Base-by-base conservation (phyloP, 2,888 invertebrate genomes). In the Aleiodes leptofemur region DNA sequence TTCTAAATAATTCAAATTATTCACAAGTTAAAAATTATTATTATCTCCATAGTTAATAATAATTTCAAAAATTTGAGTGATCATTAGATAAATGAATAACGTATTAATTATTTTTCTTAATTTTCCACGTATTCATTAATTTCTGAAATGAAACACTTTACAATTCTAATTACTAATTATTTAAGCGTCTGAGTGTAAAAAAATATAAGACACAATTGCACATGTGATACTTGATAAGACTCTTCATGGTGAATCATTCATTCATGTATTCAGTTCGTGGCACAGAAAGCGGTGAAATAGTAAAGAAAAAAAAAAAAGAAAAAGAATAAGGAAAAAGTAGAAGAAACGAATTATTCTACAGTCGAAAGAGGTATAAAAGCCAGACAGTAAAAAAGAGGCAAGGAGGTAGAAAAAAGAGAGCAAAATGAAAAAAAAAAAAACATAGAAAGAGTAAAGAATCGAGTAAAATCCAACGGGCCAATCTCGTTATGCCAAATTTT, bases 361-460 rank as follows among this genome's bases (percentile, higher is more conserved):
- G 38, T 61, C 61, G 61, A 61, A 14, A 61, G 61, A 61, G 61
- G 61, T 61, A 61, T 61, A 38, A 61, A 23, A 61, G n/a, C 38
- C 34, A 34, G 61, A 14, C 61, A 61, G 38, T 61, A 61, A 61
- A 61, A 55, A 61, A 61, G 34, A 61, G 34, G 13, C 61, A 61
- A 34, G 61, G 11, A 34, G 6, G 5, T 8, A 34, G 34, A 34
- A 34, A 34, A 34, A 34, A 34, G 4, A 6, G 6, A 34, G 34
- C 2, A 34, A 1, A 34, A 23, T 7, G 34, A 59, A 59, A 59
- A 14, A 1, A 34, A 23, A 31, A 59, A 59, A 59, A 59, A 14
- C 6, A 34, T 13, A 13, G 16, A 38, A n/a, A 34, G 34, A 61
- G 59, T 34, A 59, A 14, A 34, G 59, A 61, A 61, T 34, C 34